A percentile compares a stretch with the other conserved stretches of the same genome.
Evolutionary conservation across 1,140 invertebrate species (phyloP).

Genomic region (Tetragonula clypearis): DNA sequence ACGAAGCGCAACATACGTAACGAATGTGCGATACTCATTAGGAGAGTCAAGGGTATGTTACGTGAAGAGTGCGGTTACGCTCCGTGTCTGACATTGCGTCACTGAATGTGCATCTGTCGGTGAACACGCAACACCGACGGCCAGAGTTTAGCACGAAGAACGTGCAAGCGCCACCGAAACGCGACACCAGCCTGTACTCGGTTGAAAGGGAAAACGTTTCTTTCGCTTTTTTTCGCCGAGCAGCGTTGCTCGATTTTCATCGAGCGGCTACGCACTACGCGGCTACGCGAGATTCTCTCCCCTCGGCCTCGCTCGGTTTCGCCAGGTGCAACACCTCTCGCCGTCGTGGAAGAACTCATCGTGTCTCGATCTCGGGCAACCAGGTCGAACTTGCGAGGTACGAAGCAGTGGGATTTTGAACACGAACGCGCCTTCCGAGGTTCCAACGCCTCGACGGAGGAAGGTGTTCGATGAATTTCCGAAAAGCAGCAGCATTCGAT

Average conservation of each 20-base stretch:
- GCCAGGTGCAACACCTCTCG: too few species aligned
- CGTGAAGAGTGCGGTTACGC: slow-evolving; percentile 76
- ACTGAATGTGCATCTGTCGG: slow-evolving; percentile 58
- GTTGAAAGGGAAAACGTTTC: slow-evolving; percentile 43
- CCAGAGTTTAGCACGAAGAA: slow-evolving; percentile 25
- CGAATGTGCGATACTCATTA: slow-evolving; percentile 77
- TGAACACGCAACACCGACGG: slow-evolving; percentile 50
- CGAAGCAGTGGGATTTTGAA: too few species aligned
- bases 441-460: too few species aligned
- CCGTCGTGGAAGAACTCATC: too few species aligned
- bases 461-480: too few species aligned
- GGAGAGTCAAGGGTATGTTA: slow-evolving; percentile 79
- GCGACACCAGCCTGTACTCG: neutral
- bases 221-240: slow-evolving; percentile 1
- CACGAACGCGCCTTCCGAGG: too few species aligned
- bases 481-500: too few species aligned
- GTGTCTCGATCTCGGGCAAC: too few species aligned
- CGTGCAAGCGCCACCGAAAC: slow-evolving; percentile 55
- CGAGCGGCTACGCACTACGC: neutral
- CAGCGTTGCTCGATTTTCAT: slow-evolving; percentile 32
- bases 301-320: neutral
- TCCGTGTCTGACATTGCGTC: slow-evolving; percentile 69
- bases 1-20: slow-evolving; percentile 71
- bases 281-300: neutral
- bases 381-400: too few species aligned